Evolutionary conservation across 2,113 vertebrate genomes (phyloP).

Genomic region (Crypturellus undulatus): DNA sequence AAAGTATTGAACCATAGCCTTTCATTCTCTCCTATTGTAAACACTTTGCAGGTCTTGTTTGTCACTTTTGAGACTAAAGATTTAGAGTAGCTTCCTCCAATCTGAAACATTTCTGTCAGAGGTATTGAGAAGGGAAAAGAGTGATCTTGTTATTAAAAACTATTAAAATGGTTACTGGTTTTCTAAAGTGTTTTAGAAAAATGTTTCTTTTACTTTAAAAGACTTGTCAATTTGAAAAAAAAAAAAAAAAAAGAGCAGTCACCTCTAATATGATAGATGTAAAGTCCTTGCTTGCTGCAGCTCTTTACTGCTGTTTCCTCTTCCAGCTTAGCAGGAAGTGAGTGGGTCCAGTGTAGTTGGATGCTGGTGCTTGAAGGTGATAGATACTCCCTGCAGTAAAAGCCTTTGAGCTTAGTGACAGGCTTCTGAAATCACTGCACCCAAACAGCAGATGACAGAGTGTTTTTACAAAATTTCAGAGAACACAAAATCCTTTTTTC

Average conservation of each 20-base stretch:
- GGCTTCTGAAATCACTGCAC: neutral
- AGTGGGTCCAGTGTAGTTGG: neutral
- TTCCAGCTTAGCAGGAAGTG: neutral
- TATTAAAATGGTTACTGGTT: neutral
- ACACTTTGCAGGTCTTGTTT: neutral
- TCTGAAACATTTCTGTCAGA: neutral
- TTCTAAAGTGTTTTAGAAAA: neutral
- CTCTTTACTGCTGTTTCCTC: neutral
- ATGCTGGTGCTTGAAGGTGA: neutral
- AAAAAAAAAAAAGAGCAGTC: neutral
- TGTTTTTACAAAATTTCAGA: neutral
- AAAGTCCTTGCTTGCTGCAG: neutral
- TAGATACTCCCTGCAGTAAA: neutral
- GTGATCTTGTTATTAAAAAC: neutral
- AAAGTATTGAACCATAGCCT: neutral
- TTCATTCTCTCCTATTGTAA: neutral
- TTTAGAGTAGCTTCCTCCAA: neutral
- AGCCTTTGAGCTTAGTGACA: neutral
- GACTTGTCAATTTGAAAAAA: neutral
- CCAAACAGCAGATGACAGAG: constrained; percentile 29
- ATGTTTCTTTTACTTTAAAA: neutral
- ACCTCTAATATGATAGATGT: neutral
- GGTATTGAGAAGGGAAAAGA: neutral
- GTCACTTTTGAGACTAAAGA: neutral
- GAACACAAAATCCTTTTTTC: neutral